These are phyloP conservation scores for Epinephelus malabaricus DNA, from an alignment of 2,797 vertebrate genomes.

Conservation along the genomic window DNA sequence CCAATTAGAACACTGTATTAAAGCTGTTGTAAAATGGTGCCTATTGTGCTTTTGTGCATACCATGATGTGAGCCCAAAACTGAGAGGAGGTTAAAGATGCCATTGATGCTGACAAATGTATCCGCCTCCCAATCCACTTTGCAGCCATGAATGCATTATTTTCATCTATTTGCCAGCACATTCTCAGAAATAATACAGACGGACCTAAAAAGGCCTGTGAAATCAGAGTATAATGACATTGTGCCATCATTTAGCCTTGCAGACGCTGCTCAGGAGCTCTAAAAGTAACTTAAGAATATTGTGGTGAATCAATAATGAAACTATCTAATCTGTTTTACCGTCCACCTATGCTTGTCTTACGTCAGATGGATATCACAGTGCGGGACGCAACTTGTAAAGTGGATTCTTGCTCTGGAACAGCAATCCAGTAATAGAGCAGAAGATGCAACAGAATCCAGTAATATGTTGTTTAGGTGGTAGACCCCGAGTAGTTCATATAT, in stretches of 20 bases:
- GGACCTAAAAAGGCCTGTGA: constrained; percentile 70
- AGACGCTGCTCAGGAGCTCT: constrained; percentile 71
- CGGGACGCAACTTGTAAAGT: constrained; percentile 72
- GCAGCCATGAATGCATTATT: constrained; percentile 57
- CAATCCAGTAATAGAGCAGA: constrained; percentile 72
- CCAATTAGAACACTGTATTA: neutral
- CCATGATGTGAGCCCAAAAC: neutral
- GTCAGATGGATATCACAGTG: constrained; percentile 80
- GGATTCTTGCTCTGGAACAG: constrained; percentile 70
- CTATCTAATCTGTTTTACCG: constrained; percentile 85
- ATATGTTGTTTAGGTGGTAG: constrained; percentile 84
- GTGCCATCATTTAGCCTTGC: constrained; percentile 73
- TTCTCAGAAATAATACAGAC: constrained; percentile 73
- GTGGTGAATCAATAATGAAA: constrained; percentile 89
- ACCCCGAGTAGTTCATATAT: constrained; percentile 84
- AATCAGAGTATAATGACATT: constrained; percentile 80
- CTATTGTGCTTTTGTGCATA: neutral
- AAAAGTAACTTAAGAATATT: constrained; percentile 87
- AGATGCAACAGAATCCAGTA: constrained; percentile 79
- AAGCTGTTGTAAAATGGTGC: constrained; percentile 1
- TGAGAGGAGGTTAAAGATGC: constrained; percentile 10
- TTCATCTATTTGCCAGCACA: constrained; percentile 53
- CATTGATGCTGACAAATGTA: constrained; percentile 32
- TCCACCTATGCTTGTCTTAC: constrained; percentile 84
- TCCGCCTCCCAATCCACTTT: constrained; percentile 34